Evolutionary conservation across 1,140 invertebrate species (phyloP), one percentile per base, ranked within the genome.

Genomic region (Drosophila nannoptera): DNA sequence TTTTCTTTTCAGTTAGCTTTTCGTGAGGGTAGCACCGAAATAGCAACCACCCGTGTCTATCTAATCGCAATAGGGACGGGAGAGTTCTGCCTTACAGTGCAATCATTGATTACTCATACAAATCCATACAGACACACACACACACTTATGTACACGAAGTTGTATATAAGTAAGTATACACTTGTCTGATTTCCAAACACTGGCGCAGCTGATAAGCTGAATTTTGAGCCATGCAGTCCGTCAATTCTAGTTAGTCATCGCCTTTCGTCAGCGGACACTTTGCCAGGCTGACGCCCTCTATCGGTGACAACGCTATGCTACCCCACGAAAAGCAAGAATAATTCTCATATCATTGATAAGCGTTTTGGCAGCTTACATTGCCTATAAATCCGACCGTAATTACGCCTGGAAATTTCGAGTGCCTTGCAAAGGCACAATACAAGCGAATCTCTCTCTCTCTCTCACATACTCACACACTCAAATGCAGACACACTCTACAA

Each of bases 141-240:
- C 4, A 9, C 31, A 16, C 14, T 4, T 40, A 4, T 12, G 38
- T 40, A n/a, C 9, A 40, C n/a, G n/a, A n/a, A n/a, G n/a, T n/a
- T n/a, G n/a, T n/a, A 14, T 45, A 45, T 45, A 45, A 45, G 14
- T 8, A 7, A 22, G n/a, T 29, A 7, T 56, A 62, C 80, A 83
- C 80, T 83, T 83, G 73, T 83, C 75, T 78, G 80, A 83, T 83
- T 83, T 83, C 73, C 80, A 83, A 76, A 78, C 73, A 60, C 12
- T n/a, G 7, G 8, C 53, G 12, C 63, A 84, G 73, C 64, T 83
- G 80, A 83, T 83, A 84, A 84, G 49, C 53, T 45, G 32, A 32
- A n/a, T 42, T 14, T 11, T 42, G 35, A 67, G 55, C 63, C 55
- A 50, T 63, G 66, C 52, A 66, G 50, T 67, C 62, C 70, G 52